phyloP scores from a whole-genome alignment of 1,140 invertebrate genomes.

The Drosophila parvula region DNA sequence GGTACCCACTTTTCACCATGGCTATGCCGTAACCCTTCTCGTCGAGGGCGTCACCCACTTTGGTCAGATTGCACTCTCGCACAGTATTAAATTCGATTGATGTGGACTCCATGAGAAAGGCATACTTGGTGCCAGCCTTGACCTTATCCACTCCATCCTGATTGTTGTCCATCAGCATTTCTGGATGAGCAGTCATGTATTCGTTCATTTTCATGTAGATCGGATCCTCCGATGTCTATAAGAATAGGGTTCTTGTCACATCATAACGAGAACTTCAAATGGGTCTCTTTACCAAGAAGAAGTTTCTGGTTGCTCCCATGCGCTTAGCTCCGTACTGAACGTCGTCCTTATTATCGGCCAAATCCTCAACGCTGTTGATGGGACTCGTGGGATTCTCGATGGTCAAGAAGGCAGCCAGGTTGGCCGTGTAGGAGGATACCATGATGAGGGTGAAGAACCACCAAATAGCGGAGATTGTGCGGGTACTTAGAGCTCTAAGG shows the following conservation, averaged over 20 bases:
- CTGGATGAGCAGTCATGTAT: slow-evolving; percentile 89
- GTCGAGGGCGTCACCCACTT: slow-evolving; percentile 92
- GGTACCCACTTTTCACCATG: slow-evolving; percentile 89
- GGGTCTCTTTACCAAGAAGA: slow-evolving; percentile 89
- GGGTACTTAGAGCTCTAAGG: slow-evolving; percentile 90
- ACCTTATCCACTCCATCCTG: slow-evolving; percentile 89
- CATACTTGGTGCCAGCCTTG: slow-evolving; percentile 87
- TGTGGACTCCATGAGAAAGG: slow-evolving; percentile 95
- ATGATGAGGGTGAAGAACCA: slow-evolving; percentile 98
- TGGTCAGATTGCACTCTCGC: slow-evolving; percentile 91
- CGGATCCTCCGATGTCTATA: slow-evolving; percentile 88
- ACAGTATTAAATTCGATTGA: slow-evolving; percentile 93
- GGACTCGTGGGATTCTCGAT: slow-evolving; percentile 91
- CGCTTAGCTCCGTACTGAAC: slow-evolving; percentile 96
- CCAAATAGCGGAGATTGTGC: slow-evolving; percentile 93
- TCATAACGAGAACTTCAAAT: no score
- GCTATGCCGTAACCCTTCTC: slow-evolving; percentile 95
- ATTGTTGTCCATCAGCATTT: slow-evolving; percentile 89
- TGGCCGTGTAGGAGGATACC: slow-evolving; percentile 98
- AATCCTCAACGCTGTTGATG: slow-evolving; percentile 93
- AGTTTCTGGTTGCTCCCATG: slow-evolving; percentile 92
- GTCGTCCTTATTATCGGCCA: slow-evolving; percentile 88
- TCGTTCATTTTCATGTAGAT: slow-evolving; percentile 92
- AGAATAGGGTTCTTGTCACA: not conserved
- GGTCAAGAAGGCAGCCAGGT: slow-evolving; percentile 97